Evolutionary conservation across 1,140 invertebrate species (phyloP), one percentile per base, ranked within the genome.

Genomic region (Papilio helenus): DNA sequence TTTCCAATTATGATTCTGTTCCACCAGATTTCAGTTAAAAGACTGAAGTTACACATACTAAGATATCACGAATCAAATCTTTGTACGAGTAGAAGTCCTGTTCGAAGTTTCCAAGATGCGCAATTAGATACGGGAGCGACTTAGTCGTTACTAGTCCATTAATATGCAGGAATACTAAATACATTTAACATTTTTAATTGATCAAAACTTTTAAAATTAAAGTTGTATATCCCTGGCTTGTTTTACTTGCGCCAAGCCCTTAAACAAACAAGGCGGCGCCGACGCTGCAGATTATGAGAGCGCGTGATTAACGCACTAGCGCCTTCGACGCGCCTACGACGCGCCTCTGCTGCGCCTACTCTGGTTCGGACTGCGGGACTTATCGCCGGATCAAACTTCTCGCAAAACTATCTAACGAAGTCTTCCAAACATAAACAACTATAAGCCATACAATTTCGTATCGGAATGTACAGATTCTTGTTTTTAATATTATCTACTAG

Each of bases 201-300:
- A 7, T 55, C 18, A 18, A 55, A 55, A 55, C 14, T 2, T 72
- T 14, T 39, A 42, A 42, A 73, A 44, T 26, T 23, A 65, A 68
- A 80, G 26, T 18, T 34, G 49, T 58, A 51, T 42, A 58, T 74
- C 77, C 51, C 65, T 55, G 44, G 23, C 79, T 81, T 80, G 84
- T 87, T 83, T 81, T 80, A 85, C 87, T 93, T 93, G 90, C 85
- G 91, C 92, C 91, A 92, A 85, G 81, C 90, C 84, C 51, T 82
- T 92, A 94, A 78, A 90, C 91, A 93, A 94, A 93, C 91, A 94
- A 83, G 86, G 90, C 86, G 88, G 89, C 92, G 89, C 89, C 89
- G 89, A 86, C 88, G 88, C 81, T 84, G 83, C 82, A 92, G 90
- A 93, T 93, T 92, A 94, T 92, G 91, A 93, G 93, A 90, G 83